phyloP scores from a whole-genome alignment of 2,888 invertebrate genomes.

The Cheilosia soror region DNA sequence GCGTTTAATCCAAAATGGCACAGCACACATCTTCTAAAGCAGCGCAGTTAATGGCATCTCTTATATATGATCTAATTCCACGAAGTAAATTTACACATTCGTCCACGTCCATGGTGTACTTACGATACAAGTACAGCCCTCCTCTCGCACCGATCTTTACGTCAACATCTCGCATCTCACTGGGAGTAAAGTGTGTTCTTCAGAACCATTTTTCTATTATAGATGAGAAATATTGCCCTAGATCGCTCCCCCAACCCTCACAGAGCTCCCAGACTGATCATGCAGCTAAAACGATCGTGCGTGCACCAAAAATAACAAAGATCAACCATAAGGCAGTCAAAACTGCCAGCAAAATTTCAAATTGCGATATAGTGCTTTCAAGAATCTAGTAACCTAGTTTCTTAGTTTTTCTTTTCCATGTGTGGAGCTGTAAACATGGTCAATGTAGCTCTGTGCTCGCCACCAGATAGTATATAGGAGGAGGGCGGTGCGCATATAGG shows the following conservation, averaged over 20 bases:
- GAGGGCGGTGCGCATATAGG: conserved; percentile 10
- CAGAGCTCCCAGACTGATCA: conserved; percentile 34
- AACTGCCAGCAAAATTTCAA: conserved; percentile 68
- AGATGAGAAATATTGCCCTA: conserved; percentile 54
- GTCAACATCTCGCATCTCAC: conserved; percentile 50
- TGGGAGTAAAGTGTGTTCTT: conserved; percentile 47
- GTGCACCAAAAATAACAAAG: conserved; percentile 53
- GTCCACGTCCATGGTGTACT: conserved; percentile 54
- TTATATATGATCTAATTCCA: conserved; percentile 69
- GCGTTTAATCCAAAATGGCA: conserved; percentile 41
- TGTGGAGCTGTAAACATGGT: conserved; percentile 72
- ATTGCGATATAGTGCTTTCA: conserved; percentile 66
- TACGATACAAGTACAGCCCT: neutral
- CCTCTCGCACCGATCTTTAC: conserved; percentile 52
- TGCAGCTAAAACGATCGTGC: conserved; percentile 69
- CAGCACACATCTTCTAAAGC: conserved; percentile 20
- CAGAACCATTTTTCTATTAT: conserved; percentile 41
- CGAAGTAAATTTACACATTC: conserved; percentile 54
- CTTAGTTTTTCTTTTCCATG: conserved; percentile 63
- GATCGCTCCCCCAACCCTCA: neutral
- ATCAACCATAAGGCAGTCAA: conserved; percentile 29
- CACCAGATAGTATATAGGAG: neutral
- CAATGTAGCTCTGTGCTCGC: neutral
- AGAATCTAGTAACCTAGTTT: conserved; percentile 76
- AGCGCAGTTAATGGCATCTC: conserved; percentile 52